These are phyloP conservation scores for Acanthurus tractus DNA, from an alignment of 2,797 vertebrate genomes.

Conservation along the genomic window DNA sequence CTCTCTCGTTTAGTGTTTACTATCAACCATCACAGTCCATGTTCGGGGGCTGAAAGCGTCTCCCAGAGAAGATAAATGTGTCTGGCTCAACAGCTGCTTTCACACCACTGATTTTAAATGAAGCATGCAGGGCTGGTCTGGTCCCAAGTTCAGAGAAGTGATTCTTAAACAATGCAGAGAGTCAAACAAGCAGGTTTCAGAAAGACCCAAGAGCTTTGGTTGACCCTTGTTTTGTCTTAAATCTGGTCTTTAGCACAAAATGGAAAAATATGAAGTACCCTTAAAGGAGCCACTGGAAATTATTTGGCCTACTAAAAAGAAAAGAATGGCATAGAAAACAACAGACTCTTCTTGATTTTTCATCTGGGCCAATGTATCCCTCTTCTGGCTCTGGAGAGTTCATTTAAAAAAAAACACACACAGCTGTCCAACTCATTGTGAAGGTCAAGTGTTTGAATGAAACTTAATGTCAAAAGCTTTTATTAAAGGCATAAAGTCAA, in stretches of 20 bases:
- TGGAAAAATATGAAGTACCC: neutral
- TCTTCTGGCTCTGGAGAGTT: slow-evolving; percentile 46
- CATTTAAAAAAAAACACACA: slow-evolving; percentile 14
- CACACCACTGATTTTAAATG: slow-evolving; percentile 17
- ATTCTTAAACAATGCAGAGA: slow-evolving; percentile 20
- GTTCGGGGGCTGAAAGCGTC: slow-evolving; percentile 29
- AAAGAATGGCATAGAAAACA: slow-evolving; percentile 1
- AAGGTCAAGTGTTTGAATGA: slow-evolving; percentile 49
- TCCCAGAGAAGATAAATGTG: slow-evolving; percentile 23
- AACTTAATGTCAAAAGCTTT: slow-evolving; percentile 62
- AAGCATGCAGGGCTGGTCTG: slow-evolving; percentile 4
- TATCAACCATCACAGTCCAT: slow-evolving; percentile 22
- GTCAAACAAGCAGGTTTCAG: slow-evolving; percentile 5
- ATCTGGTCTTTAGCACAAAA: neutral
- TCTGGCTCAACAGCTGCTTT: slow-evolving; percentile 27
- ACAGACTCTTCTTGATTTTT: neutral
- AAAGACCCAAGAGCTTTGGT: neutral
- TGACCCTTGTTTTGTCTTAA: neutral
- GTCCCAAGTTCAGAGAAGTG: neutral
- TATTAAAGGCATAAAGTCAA: slow-evolving; percentile 41
- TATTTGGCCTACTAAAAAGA: neutral
- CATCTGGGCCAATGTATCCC: neutral
- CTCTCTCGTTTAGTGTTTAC: slow-evolving; percentile 32
- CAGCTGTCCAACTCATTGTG: slow-evolving; percentile 46
- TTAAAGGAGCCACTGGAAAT: neutral